Conservation (phyloP, 2,888 invertebrate species). For the Dasypolia templi region DNA sequence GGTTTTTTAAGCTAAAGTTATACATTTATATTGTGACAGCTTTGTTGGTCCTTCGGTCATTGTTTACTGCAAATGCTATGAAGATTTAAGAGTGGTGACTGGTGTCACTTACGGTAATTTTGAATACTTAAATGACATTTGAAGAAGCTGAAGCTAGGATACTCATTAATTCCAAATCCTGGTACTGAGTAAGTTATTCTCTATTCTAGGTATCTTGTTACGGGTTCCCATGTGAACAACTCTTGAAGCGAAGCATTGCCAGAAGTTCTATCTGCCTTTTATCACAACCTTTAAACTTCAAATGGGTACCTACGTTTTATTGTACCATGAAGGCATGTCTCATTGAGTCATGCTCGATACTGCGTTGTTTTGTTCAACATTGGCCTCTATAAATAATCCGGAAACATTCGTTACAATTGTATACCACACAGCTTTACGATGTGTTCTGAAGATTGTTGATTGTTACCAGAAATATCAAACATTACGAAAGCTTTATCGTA, state of each 20-base stretch:
- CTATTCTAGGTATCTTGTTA: not conserved
- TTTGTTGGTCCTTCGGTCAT: not conserved
- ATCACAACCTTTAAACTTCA: constrained; percentile 29
- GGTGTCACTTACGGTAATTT: no score
- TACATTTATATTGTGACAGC: not conserved
- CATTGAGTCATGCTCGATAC: constrained; percentile 45
- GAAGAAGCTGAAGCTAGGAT: not conserved
- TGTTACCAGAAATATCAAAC: constrained; percentile 43
- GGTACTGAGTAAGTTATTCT: no score
- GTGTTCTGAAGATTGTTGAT: constrained; percentile 48
- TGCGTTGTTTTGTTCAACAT: constrained; percentile 46
- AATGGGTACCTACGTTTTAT: constrained; percentile 39
- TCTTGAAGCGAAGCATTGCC: constrained; percentile 16
- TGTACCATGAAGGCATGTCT: constrained; percentile 33
- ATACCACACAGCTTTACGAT: constrained; percentile 41
- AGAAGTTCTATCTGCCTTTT: constrained; percentile 13
- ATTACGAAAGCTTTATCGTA: constrained; percentile 8
- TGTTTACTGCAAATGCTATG: not conserved
- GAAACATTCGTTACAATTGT: constrained; percentile 39
- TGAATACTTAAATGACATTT: not conserved
- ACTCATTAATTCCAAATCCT: not conserved
- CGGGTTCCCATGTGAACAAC: not conserved
- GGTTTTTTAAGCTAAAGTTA: not conserved
- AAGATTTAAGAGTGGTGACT: not conserved
- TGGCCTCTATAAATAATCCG: constrained; percentile 49